Evolutionary conservation across 92 coral and sea anemone genomes (phyloP).

Genomic region (Porites divaricata): DNA sequence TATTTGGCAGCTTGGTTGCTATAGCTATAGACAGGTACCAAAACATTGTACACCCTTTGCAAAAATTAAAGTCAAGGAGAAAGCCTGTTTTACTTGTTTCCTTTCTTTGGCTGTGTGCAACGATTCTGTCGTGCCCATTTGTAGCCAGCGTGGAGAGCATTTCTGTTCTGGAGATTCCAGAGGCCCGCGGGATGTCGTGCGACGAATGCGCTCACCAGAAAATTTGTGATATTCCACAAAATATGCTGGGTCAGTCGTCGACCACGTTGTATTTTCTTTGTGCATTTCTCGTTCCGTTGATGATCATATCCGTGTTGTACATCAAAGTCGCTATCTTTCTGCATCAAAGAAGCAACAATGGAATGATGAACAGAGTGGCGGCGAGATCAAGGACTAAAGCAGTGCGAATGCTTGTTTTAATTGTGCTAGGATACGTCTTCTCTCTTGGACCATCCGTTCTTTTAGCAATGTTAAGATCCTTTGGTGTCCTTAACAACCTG

Average conservation of each 20-base stretch:
- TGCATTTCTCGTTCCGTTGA: constrained; percentile 61
- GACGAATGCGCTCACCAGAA: constrained; percentile 14
- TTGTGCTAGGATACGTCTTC: constrained; percentile 51
- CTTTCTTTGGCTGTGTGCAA: constrained; percentile 57
- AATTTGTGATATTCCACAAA: constrained; percentile 60
- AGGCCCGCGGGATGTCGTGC: constrained; percentile 40
- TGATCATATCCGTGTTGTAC: constrained; percentile 47
- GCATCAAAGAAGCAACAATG: constrained; percentile 50
- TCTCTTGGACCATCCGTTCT: constrained; percentile 62
- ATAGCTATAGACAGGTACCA: constrained; percentile 52
- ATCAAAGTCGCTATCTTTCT: constrained; percentile 42
- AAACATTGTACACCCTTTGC: constrained; percentile 65
- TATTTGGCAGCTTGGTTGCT: constrained; percentile 35
- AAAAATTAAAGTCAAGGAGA: constrained; percentile 39
- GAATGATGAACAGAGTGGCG: constrained; percentile 46
- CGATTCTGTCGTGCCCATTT: constrained; percentile 49
- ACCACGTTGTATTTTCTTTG: constrained; percentile 65
- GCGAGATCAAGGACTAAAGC: constrained; percentile 70
- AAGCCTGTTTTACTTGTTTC: constrained; percentile 34
- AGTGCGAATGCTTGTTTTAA: constrained; percentile 65
- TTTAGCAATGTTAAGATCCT: constrained; percentile 59
- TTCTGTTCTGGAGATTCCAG: constrained; percentile 49
- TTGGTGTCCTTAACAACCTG: constrained; percentile 39
- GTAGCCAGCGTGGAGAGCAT: constrained; percentile 47
- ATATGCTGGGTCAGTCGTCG: constrained; percentile 51